These are phyloP conservation scores for Eudemis profundana DNA, from an alignment of 2,888 invertebrate species.

Conservation along the genomic window DNA sequence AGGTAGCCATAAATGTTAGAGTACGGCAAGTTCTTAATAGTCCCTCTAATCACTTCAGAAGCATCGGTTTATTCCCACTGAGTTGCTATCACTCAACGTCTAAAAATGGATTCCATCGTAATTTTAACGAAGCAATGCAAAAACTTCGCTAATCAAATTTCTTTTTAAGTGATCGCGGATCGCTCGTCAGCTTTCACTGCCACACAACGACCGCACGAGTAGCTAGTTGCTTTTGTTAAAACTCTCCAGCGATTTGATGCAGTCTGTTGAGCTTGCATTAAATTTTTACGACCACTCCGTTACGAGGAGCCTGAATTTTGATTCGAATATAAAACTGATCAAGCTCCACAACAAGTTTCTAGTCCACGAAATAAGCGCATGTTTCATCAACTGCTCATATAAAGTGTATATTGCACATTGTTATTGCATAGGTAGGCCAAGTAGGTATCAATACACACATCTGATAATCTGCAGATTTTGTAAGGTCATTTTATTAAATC, in stretches of 20 bases:
- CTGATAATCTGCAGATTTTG: too few relatives aligned
- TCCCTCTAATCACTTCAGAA: neutral
- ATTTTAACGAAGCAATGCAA: conserved; percentile 22
- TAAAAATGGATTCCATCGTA: conserved; percentile 7
- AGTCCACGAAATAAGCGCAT: neutral
- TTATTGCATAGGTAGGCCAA: too few relatives aligned
- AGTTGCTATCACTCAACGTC: neutral
- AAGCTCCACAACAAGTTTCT: neutral
- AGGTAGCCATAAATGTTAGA: neutral
- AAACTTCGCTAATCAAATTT: conserved; percentile 36
- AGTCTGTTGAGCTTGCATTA: conserved; percentile 20
- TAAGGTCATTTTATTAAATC: too few relatives aligned
- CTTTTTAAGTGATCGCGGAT: conserved; percentile 23
- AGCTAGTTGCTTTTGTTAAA: conserved; percentile 14
- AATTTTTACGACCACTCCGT: conserved; percentile 20
- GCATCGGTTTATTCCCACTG: neutral
- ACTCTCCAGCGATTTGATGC: neutral
- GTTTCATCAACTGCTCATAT: neutral
- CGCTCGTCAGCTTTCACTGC: conserved; percentile 22
- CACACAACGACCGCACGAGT: neutral
- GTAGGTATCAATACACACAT: too few relatives aligned
- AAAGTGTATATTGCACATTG: too few relatives aligned
- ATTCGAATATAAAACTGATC: conserved; percentile 29
- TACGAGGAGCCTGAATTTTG: conserved; percentile 8
- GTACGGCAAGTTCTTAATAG: neutral